phyloP scores from a whole-genome alignment of 2,797 vertebrate genomes.

The Oreochromis mossambicus region DNA sequence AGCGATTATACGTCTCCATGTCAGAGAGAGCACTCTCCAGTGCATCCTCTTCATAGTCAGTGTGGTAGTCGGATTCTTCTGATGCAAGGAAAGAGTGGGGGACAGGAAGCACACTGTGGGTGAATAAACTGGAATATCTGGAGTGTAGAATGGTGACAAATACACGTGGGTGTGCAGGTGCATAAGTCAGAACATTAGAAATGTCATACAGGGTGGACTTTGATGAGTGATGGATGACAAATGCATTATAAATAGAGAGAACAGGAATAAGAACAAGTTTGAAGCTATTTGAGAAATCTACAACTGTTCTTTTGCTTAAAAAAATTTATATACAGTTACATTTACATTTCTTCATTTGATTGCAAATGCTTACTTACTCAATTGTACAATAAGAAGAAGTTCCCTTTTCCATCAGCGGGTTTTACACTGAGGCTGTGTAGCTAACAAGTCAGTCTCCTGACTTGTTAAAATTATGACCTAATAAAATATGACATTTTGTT shows the following conservation, averaged over 20 bases:
- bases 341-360: too few species aligned
- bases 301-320: too few species aligned
- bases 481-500: neutral
- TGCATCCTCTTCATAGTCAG: conserved; percentile 89
- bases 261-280: neutral
- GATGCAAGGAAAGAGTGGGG: conserved; percentile 30
- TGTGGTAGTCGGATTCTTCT: conserved; percentile 96
- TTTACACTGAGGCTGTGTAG: neutral
- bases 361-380: neutral
- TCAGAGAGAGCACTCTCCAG: conserved; percentile 77
- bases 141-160: conserved; percentile 6
- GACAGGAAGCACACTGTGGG: conserved; percentile 28
- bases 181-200: conserved; percentile 15
- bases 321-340: too few species aligned
- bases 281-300: too few species aligned
- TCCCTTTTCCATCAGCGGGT: neutral
- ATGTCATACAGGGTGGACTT: neutral
- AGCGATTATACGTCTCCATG: conserved; percentile 65
- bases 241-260: neutral
- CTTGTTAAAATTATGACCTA: neutral
- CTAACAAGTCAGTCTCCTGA: neutral
- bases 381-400: too few species aligned
- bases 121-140: conserved; percentile 15
- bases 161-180: conserved; percentile 16
- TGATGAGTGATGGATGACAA: conserved; percentile 6